A percentile compares a stretch with the other conserved stretches of the same genome.
Conservation (phyloP, 2,113 vertebrate species). For the Elephantulus edwardii region DNA sequence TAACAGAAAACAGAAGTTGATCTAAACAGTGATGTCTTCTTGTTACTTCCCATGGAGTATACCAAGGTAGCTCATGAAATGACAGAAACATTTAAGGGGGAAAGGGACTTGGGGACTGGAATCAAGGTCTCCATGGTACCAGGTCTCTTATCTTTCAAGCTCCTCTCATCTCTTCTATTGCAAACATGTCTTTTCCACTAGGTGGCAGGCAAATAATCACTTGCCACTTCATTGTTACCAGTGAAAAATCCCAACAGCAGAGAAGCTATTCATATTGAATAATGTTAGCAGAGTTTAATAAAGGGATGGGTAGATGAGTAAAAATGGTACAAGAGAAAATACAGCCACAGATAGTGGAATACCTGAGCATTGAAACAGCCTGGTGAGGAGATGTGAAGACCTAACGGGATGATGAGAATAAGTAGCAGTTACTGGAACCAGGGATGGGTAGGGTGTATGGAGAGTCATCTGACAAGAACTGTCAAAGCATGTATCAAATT, state of each 20-base stretch:
- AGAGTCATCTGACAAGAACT: background rate
- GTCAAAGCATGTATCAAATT: background rate
- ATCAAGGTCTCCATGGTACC: too few relatives aligned
- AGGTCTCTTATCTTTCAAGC: too few relatives aligned
- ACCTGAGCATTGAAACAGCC: background rate
- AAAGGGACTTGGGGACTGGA: too few relatives aligned
- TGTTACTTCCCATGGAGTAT: slow-evolving; percentile 2
- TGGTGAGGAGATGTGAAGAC: background rate
- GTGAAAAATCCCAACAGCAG: too few relatives aligned
- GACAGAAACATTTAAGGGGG: too few relatives aligned
- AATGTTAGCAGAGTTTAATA: too few relatives aligned
- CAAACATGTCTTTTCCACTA: too few relatives aligned
- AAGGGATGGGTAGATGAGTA: too few relatives aligned
- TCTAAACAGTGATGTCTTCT: background rate
- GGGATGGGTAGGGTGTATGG: background rate
- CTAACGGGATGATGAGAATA: background rate
- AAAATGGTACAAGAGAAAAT: background rate
- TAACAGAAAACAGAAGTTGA: background rate
- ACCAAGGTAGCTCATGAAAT: background rate
- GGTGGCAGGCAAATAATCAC: too few relatives aligned
- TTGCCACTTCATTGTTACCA: too few relatives aligned
- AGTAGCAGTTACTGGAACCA: background rate
- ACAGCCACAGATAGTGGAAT: background rate
- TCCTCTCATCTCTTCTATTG: too few relatives aligned
- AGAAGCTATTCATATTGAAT: too few relatives aligned